Evolutionary conservation across 2,888 invertebrate species (phyloP).

Genomic region (Ditylenchus weischeri): DNA sequence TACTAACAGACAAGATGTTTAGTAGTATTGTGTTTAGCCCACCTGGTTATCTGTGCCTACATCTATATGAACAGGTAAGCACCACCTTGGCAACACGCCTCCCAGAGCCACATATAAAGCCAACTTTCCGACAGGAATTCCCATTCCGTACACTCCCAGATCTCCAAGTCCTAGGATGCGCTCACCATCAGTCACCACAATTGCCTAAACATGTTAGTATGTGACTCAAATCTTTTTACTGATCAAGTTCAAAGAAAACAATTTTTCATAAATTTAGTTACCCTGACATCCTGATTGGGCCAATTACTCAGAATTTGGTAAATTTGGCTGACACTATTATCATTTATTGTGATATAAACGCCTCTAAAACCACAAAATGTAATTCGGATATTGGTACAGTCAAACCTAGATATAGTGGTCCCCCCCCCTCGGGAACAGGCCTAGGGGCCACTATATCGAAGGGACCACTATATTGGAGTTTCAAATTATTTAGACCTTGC

Average conservation of each 20-base stretch:
- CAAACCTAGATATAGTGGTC: too few relatives aligned
- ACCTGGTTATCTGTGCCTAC: conserved; percentile 61
- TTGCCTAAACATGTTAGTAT: conserved; percentile 54
- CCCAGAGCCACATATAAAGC: conserved; percentile 93
- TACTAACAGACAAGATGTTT: neutral
- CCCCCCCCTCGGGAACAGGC: too few relatives aligned
- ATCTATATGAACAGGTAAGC: conserved; percentile 87
- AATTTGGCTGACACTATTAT: conserved; percentile 77
- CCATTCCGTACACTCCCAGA: conserved; percentile 85
- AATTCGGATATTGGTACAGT: too few relatives aligned
- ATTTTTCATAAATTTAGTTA: neutral
- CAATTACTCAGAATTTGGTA: conserved; percentile 90
- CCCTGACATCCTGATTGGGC: conserved; percentile 64
- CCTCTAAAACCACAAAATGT: conserved; percentile 65
- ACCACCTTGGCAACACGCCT: conserved; percentile 86
- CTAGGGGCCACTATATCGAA: too few relatives aligned
- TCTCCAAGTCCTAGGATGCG: conserved; percentile 95
- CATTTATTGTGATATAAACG: conserved; percentile 90
- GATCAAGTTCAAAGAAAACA: too few relatives aligned
- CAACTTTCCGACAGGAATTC: conserved; percentile 95
- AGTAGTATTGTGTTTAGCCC: neutral
- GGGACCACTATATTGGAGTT: too few relatives aligned
- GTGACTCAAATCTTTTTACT: too few relatives aligned
- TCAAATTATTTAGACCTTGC: too few relatives aligned
- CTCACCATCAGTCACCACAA: conserved; percentile 94